Evolutionary conservation across 2,797 vertebrate genomes (phyloP), one percentile per base, ranked within the genome.

Genomic region (Rhincodon typus): DNA sequence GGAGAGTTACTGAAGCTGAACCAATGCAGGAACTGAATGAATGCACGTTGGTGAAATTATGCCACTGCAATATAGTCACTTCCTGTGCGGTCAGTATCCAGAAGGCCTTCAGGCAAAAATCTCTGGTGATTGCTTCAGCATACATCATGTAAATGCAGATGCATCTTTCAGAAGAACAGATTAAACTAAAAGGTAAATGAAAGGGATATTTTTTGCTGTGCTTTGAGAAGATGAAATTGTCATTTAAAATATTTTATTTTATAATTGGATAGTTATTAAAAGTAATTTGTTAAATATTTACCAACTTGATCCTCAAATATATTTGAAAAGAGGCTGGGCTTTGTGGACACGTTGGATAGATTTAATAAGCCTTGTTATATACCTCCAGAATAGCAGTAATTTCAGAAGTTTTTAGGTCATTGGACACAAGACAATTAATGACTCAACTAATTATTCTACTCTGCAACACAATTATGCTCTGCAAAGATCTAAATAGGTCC

Each of bases 401-500:
- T 91, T 66, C 88, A 91, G 57, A n/a, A 66, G 30, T 66, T 91
- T 91, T 91, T 57, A 46, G 82, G 42, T 84, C 82, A 46, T 21
- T 84, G 42, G 17, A 84, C 42, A 25, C 82, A 57, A 91, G 88
- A 66, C 57, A 91, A 91, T 91, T 91, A 66, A 91, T 57, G 27
- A 91, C 88, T 91, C 88, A 91, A 91, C 53, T 91, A 91, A 91
- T 91, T 91, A 91, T 91, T 91, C 30, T n/a, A 91, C 88, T 91
- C 8, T n/a, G 15, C 27, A 90, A 34, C 62, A 90, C 57, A 90
- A 90, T 90, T 90, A 62, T 57, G 34, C 53, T 90, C 87, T 57
- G 50, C 53, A 66, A 91, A 91, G 57, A 57, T 21, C 66, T 66
- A 66, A 91, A 91, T 66, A 91, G 34, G 4, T n/a, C 57, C 15